Conservation (phyloP, 2,113 vertebrate genomes). For the Pteropus alecto region DNA sequence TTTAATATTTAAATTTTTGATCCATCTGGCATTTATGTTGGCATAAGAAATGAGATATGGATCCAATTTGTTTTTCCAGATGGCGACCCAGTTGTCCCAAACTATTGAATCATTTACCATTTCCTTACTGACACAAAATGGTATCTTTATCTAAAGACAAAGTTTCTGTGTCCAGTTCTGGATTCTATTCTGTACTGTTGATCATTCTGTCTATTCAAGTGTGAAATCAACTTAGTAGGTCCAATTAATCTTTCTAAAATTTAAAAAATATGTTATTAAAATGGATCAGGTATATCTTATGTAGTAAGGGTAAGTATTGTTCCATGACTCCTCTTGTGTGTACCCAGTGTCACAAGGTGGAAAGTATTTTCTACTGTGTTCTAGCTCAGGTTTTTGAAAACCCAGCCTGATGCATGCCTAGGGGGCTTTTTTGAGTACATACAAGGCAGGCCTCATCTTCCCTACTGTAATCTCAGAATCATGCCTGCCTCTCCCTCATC, state of each 20-base stretch:
- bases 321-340: not conserved
- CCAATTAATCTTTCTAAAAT: not conserved
- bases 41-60: not conserved
- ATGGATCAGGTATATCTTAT: not conserved
- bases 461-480: not conserved
- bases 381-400: not conserved
- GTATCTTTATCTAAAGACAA: not conserved
- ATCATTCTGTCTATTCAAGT: not conserved
- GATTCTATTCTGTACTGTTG: not conserved
- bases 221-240: not conserved
- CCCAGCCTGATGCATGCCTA: not conserved
- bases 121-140: slow-evolving; percentile 35
- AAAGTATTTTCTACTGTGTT: not conserved
- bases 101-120: not conserved
- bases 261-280: not conserved
- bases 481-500: not conserved
- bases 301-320: not conserved
- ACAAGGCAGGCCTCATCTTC: not conserved
- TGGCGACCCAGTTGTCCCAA: slow-evolving; percentile 16
- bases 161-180: not conserved
- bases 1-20: slow-evolving; percentile 56
- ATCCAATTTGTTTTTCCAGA: slow-evolving; percentile 44
- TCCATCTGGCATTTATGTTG: slow-evolving; percentile 36
- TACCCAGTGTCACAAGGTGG: not conserved
- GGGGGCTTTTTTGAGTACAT: accelerated